Base-by-base conservation (phyloP, 1,140 invertebrate genomes). In the Anthonomus grandis region DNA sequence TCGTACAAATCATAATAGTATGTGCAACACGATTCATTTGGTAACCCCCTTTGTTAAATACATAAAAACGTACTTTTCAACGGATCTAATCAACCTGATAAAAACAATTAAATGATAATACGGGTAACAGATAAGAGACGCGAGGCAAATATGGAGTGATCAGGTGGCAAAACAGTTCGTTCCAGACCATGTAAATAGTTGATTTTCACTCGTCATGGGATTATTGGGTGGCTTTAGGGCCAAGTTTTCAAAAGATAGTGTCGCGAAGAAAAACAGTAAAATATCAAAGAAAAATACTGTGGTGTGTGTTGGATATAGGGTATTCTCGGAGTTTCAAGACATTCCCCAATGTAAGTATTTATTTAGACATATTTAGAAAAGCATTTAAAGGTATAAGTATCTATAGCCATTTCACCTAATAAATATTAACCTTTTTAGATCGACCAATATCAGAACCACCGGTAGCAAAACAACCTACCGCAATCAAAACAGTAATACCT, bases 201-300 rank as follows among this genome's bases (percentile, higher is more conserved):
- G n/a, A n/a, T n/a, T n/a, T n/a, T n/a, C n/a, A n/a, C n/a, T n/a
- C n/a, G n/a, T n/a, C n/a, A 63, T 70, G 57, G 76, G 77, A 66
- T 63, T 77, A 31, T 76, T 78, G 51, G 64, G 68, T 42, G 72
- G 75, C 13, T 79, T 78, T 61, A 74, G 71, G 48, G 75, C 72
- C 2, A 73, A 71, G 10, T 61, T 79, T 3, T 71, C 74, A 17
- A 67, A 73, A 9, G 56, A 66, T 15, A 59, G 59, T 9, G 56
- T 59, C 1, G 66, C 63, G 15, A 66, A 65, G 27, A 64, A 41
- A 1, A 58, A 64, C 2, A 59, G 54, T 12, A 65, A 64, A 36
- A 66, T 41, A 4, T 58, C 65, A 3, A 60, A 60, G 13, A 68
- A 70, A 13, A 59, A 67, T 10, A 68, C 67, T 15, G 69, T 70